Percentiles rank a stretch among this genome's conserved stretches.
phyloP scores from a whole-genome alignment of 2,797 vertebrate genomes.

The Pristis pectinata region DNA sequence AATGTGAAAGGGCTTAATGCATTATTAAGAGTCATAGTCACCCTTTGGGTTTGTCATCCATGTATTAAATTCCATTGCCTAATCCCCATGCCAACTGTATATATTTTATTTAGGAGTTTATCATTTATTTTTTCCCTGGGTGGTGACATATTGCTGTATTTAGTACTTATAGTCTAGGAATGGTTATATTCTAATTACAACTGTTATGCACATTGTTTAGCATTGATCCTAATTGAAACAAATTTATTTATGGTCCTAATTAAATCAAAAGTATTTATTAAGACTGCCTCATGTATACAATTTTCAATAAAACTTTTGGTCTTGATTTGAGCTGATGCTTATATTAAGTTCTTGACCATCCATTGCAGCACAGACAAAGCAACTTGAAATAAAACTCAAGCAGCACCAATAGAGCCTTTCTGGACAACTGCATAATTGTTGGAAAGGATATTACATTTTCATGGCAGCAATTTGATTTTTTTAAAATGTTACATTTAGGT shows the following conservation, averaged over 20 bases:
- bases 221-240: not conserved
- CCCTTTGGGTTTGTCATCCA: not conserved
- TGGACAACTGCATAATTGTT: not conserved
- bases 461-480: not conserved
- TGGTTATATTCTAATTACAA: slow-evolving; percentile 25
- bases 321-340: not conserved
- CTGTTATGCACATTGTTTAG: not conserved
- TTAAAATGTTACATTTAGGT: not conserved
- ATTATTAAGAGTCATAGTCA: not conserved
- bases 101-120: not conserved
- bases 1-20: not conserved
- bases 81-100: slow-evolving; percentile 12
- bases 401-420: not conserved
- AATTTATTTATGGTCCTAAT: slow-evolving; percentile 29
- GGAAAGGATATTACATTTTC: not conserved
- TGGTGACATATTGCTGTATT: slow-evolving; percentile 33
- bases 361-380: not conserved
- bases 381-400: not conserved
- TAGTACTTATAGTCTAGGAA: slow-evolving; percentile 2
- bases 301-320: slow-evolving; percentile 33
- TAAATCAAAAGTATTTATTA: slow-evolving; percentile 37
- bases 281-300: slow-evolving; percentile 17
- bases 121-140: slow-evolving; percentile 17
- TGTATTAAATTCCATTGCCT: slow-evolving; percentile 7
- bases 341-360: not conserved